Evolutionary conservation across 2,113 vertebrate genomes (phyloP), one percentile per base, ranked within the genome.

Genomic region (Urocolius indicus): DNA sequence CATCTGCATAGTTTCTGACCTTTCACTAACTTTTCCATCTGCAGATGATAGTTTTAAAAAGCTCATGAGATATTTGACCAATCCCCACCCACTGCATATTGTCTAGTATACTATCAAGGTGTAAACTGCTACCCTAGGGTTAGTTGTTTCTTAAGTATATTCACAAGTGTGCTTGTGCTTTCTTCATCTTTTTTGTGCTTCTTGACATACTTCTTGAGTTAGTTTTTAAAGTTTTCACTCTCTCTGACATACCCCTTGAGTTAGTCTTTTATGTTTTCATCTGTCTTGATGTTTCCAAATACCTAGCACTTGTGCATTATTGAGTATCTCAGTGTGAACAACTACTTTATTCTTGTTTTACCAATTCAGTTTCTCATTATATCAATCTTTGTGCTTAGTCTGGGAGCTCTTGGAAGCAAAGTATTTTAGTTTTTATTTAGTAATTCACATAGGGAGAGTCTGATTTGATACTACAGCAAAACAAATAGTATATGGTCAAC

Each of bases 61-160:
- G 46, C 14, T 1, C 0, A 0, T 45, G 62, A 67, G 19, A 13
- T 59, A 8, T 29, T 75, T 38, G 29, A 13, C 22, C n/a, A 21
- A 1, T 76, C 82, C 14, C n/a, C 29, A 12, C 18, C 7, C 22
- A 2, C 21, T 59, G 48, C 19, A 2, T 12, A 4, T 57, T 66
- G 36, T 61, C 49, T 61, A 6, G 0, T 5, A 19, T n/a, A 20
- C 29, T 52, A 3, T 49, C 36, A 32, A 3, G 18, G 68, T 86
- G 36, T 71, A 38, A 90, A 16, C 21, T 77, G n/a, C 67, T 76
- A 3, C 36, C 21, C 16, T 41, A 17, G 23, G 49, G 10, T 59
- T 76, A 34, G 29, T 65, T 75, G 17, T 45, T 82, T 81, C 36
- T 57, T 62, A 57, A 65, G 26, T 46, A 7, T 15, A 11, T 48